A percentile compares a stretch with the other conserved stretches of the same genome.
These are phyloP conservation scores for Dendrocincla fuliginosa DNA, from an alignment of 2,797 vertebrate genomes.

Conservation along the genomic window DNA sequence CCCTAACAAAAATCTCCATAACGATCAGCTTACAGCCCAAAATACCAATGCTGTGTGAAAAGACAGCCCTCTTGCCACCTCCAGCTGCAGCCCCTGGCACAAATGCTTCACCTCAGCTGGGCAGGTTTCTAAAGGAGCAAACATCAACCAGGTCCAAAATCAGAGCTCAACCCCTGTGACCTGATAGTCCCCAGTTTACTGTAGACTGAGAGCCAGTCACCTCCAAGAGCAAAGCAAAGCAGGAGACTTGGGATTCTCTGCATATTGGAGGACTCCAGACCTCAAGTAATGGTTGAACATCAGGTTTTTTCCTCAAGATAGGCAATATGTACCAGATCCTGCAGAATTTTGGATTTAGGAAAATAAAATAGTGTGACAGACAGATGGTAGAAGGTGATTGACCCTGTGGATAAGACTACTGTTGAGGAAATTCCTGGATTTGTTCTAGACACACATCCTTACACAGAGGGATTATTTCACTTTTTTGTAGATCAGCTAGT, in stretches of 20 bases:
- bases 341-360: background rate
- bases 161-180: background rate
- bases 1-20: background rate
- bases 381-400: background rate
- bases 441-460: background rate
- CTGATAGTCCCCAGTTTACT: no score
- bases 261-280: fast-evolving
- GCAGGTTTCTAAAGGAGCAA: background rate
- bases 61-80: background rate
- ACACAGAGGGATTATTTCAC: background rate
- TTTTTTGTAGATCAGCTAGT: background rate
- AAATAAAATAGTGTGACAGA: background rate
- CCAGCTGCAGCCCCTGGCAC: background rate
- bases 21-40: background rate
- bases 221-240: background rate
- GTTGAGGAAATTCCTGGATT: background rate
- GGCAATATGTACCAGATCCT: background rate
- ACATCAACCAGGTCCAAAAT: background rate
- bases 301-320: background rate
- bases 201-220: background rate
- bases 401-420: background rate
- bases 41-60: background rate
- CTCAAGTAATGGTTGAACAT: fast-evolving
- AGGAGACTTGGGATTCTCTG: background rate
- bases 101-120: background rate